Evolutionary conservation across 2,888 invertebrate species (phyloP), one percentile per base, ranked within the genome.

Genomic region (Phragmatobia fuliginosa): DNA sequence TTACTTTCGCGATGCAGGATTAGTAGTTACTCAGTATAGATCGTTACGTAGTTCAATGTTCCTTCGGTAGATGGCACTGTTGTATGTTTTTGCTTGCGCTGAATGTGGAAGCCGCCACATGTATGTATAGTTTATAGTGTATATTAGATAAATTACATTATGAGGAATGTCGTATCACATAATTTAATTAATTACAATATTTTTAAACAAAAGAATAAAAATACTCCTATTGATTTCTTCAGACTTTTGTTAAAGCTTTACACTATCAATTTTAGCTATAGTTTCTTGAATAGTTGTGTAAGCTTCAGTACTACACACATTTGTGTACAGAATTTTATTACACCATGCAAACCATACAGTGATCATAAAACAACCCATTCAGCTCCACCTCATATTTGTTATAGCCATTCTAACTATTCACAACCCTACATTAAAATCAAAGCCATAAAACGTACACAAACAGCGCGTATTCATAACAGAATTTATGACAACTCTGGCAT

Each of bases 401-500:
- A 67, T 38, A 31, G 33, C 31, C 38, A 31, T 28, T 52, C 52
- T n/a, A 56, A 67, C 18, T 62, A 61, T 52, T 52, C 45, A 56
- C 45, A 61, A 52, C 52, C n/a, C 45, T 25, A 18, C 31, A 41
- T 41, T 62, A 58, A 41, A 62, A 62, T 32, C 56, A 52, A 21
- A 58, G 25, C 59, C 28, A 59, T 68, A 63, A 68, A 68, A 41
- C 41, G 21, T 21, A 28, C 25, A 21, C 59, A 59, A 45, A 52
- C 28, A 41, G 59, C 63, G n/a, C 36, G 45, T 32, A 65, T 69
- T 64, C 59, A 65, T 64, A 68, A 28, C 31, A 65, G 8, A 38
- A 65, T 69, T 69, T 65, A 69, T 38, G 68, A 61, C 36, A n/a
- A 65, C 64, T 52, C 25, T 52, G 61, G 64, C 61, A 69, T 61